These are phyloP conservation scores for Rattus norvegicus DNA, from an alignment of 2,113 vertebrate genomes.

Conservation along the genomic window DNA sequence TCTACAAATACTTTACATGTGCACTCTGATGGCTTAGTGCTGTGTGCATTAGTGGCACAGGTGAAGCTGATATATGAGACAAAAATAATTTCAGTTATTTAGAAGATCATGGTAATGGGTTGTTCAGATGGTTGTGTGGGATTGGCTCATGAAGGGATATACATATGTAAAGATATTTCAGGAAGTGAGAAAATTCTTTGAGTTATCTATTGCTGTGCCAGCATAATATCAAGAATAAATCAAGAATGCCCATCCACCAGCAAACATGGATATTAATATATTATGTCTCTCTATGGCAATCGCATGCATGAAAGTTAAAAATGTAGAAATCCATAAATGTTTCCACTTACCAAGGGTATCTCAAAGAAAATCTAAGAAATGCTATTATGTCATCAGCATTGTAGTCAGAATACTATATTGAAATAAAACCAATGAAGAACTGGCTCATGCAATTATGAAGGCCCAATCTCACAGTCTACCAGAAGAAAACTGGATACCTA, in stretches of 20 bases:
- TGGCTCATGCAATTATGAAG: not conserved
- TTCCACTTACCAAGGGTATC: not conserved
- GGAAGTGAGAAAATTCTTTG: not conserved
- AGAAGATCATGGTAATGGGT: not conserved
- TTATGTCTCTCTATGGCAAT: not conserved
- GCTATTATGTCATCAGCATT: not conserved
- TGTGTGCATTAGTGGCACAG: not conserved
- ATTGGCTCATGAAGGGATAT: not conserved
- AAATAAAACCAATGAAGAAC: not conserved
- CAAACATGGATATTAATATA: not conserved
- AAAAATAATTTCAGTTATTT: slow-evolving; percentile 2
- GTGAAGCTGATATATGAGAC: not conserved
- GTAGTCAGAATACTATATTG: not conserved
- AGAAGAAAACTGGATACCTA: not conserved
- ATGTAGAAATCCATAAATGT: not conserved
- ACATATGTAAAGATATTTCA: not conserved
- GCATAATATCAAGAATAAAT: not conserved
- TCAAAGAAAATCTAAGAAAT: not conserved
- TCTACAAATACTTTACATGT: not conserved
- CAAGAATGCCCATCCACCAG: not conserved
- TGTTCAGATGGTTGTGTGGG: not conserved
- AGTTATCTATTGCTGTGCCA: not conserved
- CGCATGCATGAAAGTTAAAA: too few relatives aligned
- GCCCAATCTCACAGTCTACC: not conserved
- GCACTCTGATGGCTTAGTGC: not conserved